Base-by-base conservation (phyloP, 2,888 invertebrate genomes). In the Lampropteryx suffumata region DNA sequence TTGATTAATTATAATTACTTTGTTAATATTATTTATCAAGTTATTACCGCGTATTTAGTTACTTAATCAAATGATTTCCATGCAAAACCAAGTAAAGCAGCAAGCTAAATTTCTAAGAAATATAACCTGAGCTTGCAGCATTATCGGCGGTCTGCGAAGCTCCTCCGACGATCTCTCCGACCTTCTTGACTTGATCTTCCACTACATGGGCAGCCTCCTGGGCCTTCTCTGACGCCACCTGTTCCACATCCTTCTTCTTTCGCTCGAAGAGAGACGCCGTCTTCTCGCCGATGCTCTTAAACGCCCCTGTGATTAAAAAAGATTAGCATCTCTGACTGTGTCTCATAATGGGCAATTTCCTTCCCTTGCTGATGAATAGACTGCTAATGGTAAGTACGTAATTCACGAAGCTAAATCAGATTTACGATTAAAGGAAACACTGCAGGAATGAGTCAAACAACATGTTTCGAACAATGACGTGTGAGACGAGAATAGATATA, bases 241-340 rank as follows among this genome's bases (percentile, higher is more conserved):
- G 92, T 57, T 92, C 92, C 0, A 91, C 93, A 69, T 94, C 94
- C 71, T 93, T 94, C 91, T 94, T 94, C 88, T 94, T 95, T 62
- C 91, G 91, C 48, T 93, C 92, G 80, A 95, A 94, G 59, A 94
- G 88, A 43, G 92, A 93, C 56, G 93, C 93, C 13, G 94, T 94
- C 84, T 94, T 93, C 78, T 93, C 93, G 54, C 94, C 94, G 71
- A 95, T 90, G 84, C 91, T 94, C 84, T 93, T 93, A 82, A 95
- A 87, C 57, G 94, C 94, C 61, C 93, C 93, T 94, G 80, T 0
- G 69, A 71, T 30, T 0, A 37, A 1, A 10, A 35, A 14, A 34
- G 7, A 24, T 52, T 8, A 39, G 29, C 24, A n/a, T n/a, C n/a
- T n/a, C n/a, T n/a, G n/a, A n/a, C n/a, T n/a, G n/a, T 11, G 12